Conservation (phyloP, 2,797 vertebrate species). For the Macropus fuliginosus region DNA sequence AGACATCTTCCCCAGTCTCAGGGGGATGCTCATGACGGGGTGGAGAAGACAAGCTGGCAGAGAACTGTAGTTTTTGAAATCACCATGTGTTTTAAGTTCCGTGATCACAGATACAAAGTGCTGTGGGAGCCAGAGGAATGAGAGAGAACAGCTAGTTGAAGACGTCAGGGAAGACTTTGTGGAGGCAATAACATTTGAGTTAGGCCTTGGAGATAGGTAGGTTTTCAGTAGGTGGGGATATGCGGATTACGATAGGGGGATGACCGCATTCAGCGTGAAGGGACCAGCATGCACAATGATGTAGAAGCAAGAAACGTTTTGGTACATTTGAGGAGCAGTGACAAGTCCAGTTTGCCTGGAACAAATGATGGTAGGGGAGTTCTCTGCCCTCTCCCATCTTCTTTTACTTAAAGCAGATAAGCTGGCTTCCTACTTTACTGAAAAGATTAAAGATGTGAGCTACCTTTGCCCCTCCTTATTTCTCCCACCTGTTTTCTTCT, state of each 20-base stretch:
- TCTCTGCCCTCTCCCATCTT: neutral
- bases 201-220: neutral
- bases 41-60: neutral
- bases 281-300: neutral
- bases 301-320: neutral
- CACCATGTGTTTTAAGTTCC: neutral
- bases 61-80: neutral
- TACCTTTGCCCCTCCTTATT: neutral
- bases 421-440: neutral
- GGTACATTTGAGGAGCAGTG: neutral
- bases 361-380: neutral
- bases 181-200: neutral
- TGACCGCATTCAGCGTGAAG: neutral
- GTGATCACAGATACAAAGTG: neutral
- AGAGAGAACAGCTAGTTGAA: neutral
- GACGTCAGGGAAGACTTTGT: neutral
- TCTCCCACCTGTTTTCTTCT: neutral
- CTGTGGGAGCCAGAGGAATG: neutral
- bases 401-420: neutral
- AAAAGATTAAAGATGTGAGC: neutral
- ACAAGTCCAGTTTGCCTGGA: neutral
- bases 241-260: neutral
- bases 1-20: neutral
- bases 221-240: neutral
- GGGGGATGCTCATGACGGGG: neutral